Conservation (phyloP, 30 jellyfish, hydroid and myxozoan genomes). For the Clytia hemisphaerica region DNA sequence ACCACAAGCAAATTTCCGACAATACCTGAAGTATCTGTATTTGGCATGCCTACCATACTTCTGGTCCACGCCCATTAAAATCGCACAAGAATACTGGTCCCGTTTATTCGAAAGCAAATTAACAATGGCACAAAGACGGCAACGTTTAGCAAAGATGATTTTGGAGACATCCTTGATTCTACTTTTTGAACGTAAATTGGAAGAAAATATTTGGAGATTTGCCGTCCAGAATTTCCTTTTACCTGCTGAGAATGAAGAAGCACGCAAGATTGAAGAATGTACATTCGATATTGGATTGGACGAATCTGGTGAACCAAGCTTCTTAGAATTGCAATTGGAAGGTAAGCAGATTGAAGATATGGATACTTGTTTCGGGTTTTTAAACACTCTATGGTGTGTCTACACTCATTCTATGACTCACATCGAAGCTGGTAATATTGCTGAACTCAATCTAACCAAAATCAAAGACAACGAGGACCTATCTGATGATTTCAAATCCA, state of each 20-base stretch:
- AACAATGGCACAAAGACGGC: background rate
- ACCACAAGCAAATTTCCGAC: background rate
- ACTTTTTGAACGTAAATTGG: background rate
- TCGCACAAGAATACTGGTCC: background rate
- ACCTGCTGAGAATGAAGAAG: no score
- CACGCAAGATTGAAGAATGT: background rate
- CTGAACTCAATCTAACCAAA: background rate
- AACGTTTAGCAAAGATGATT: conserved; percentile 4
- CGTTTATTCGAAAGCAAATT: conserved; percentile 2
- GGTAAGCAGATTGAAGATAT: background rate
- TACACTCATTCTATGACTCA: conserved; percentile 19
- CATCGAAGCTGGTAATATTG: conserved; percentile 8
- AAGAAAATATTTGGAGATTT: background rate
- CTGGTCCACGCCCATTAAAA: conserved; percentile 6
- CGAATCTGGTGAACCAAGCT: background rate
- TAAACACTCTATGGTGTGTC: conserved; percentile 6
- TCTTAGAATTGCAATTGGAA: background rate
- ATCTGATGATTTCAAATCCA: background rate
- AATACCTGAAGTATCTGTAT: conserved; percentile 7
- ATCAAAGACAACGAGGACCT: background rate
- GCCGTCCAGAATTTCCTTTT: background rate
- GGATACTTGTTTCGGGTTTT: background rate
- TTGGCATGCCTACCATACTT: conserved; percentile 6
- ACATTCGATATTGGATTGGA: background rate
- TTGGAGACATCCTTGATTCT: conserved; percentile 4